phyloP scores from a whole-genome alignment of 2,797 vertebrate species.

The Xyrichtys novacula region DNA sequence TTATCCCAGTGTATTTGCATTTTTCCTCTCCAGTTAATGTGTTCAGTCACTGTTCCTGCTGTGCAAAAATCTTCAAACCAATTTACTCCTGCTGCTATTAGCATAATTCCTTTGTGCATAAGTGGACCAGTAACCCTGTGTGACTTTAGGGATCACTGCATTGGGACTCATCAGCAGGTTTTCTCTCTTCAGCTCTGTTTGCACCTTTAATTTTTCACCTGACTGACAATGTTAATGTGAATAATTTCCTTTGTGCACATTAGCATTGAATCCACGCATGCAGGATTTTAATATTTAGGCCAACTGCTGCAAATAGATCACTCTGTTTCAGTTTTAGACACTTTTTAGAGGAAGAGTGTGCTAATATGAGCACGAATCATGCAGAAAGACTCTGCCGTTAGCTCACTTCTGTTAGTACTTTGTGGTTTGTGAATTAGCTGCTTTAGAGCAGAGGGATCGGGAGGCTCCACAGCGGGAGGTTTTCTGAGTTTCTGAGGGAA shows the following conservation, averaged over 20 bases:
- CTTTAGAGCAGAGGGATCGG: conserved; percentile 5
- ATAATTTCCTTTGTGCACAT: not conserved
- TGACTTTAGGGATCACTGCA: not conserved
- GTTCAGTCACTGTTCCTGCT: not conserved
- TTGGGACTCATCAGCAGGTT: not conserved
- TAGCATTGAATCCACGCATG: not conserved
- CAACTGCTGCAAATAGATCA: conserved; percentile 25
- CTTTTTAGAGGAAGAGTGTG: not conserved
- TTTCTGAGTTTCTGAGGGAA: not conserved
- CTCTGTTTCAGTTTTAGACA: not conserved
- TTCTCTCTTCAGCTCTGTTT: conserved; percentile 1
- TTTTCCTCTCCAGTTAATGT: not conserved
- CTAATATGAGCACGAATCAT: not conserved
- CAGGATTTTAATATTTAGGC: conserved; percentile 42
- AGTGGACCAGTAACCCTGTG: not conserved
- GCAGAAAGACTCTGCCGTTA: conserved; percentile 3
- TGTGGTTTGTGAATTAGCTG: conserved; percentile 11
- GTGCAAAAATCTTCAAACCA: not conserved
- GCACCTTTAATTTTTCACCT: conserved; percentile 34
- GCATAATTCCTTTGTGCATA: not conserved
- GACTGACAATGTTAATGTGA: conserved; percentile 27
- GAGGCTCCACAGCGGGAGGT: not conserved
- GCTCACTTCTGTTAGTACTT: not conserved
- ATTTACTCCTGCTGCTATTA: not conserved
- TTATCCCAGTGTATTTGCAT: not conserved